A percentile compares a stretch with the other conserved stretches of the same genome.
Evolutionary conservation across 2,113 vertebrate genomes (phyloP).

Genomic region (Vidua macroura): DNA sequence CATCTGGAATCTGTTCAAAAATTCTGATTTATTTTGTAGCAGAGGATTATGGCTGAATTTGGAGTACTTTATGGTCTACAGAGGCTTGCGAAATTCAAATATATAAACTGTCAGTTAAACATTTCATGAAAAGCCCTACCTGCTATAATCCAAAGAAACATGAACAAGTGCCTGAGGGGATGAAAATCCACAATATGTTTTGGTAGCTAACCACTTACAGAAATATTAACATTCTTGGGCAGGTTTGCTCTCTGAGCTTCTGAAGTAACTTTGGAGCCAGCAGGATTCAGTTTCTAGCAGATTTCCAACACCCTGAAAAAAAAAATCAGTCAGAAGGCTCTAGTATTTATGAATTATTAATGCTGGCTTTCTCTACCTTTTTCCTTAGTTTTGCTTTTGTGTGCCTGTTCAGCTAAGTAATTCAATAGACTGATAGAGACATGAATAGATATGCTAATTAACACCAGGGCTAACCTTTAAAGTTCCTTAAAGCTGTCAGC

Average conservation of each 20-base stretch:
- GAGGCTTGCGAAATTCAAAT: constrained; percentile 77
- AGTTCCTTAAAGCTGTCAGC: constrained; percentile 74
- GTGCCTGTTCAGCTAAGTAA: constrained; percentile 70
- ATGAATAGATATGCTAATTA: constrained; percentile 80
- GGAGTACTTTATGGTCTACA: constrained; percentile 68
- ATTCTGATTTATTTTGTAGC: constrained; percentile 66
- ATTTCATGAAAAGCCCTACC: constrained; percentile 69
- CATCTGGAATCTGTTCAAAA: constrained; percentile 71
- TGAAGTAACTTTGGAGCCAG: constrained; percentile 65
- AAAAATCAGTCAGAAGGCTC: constrained; percentile 65
- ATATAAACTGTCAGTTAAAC: constrained; percentile 73
- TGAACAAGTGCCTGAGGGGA: constrained; percentile 65
- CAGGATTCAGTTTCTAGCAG: constrained; percentile 65
- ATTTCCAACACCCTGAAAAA: constrained; percentile 49
- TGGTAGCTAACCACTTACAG: constrained; percentile 66
- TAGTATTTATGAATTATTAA: constrained; percentile 79
- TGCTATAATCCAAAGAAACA: constrained; percentile 73
- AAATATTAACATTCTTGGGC: constrained; percentile 67
- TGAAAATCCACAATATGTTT: constrained; percentile 67
- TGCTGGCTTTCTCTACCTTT: constrained; percentile 58
- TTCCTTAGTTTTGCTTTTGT: constrained; percentile 72
- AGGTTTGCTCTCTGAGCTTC: constrained; percentile 42
- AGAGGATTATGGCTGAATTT: constrained; percentile 70
- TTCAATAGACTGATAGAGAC: constrained; percentile 75
- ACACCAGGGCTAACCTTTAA: constrained; percentile 75